Evolutionary conservation across 53 echinoderm and acorn worm genomes (phyloP).

Genomic region (Zoroaster sp.): DNA sequence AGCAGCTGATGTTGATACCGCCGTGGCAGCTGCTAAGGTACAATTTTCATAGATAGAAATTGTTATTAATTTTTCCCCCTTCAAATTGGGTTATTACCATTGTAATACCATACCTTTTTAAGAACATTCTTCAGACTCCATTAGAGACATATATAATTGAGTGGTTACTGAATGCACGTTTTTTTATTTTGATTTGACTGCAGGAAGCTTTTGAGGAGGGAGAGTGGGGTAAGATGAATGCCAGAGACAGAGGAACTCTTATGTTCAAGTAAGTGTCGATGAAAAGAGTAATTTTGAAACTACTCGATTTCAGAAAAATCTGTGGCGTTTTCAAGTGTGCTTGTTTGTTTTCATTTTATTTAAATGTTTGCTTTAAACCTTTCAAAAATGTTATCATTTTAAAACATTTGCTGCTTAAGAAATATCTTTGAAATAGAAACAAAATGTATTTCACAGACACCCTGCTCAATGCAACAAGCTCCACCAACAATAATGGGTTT

Average conservation of each 20-base stretch:
- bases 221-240: conserved; percentile 99
- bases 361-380: too few relatives aligned
- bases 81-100: background rate
- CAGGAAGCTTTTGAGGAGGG: conserved; percentile 97
- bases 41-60: background rate
- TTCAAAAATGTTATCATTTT: too few relatives aligned
- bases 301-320: too few relatives aligned
- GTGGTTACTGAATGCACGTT: too few relatives aligned
- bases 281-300: background rate
- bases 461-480: too few relatives aligned
- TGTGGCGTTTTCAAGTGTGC: background rate
- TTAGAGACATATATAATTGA: too few relatives aligned
- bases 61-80: background rate
- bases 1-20: conserved; percentile 75
- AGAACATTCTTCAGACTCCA: too few relatives aligned
- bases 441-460: too few relatives aligned
- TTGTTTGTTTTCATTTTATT: background rate
- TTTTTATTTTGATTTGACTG: background rate
- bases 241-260: conserved; percentile 92
- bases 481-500: too few relatives aligned
- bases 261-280: conserved; percentile 98
- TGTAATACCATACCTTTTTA: too few relatives aligned
- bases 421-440: too few relatives aligned
- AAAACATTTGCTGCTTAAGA: too few relatives aligned
- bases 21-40: conserved; percentile 96